Base-by-base conservation (phyloP, 2,113 vertebrate genomes). In the Onychostruthus taczanowskii region DNA sequence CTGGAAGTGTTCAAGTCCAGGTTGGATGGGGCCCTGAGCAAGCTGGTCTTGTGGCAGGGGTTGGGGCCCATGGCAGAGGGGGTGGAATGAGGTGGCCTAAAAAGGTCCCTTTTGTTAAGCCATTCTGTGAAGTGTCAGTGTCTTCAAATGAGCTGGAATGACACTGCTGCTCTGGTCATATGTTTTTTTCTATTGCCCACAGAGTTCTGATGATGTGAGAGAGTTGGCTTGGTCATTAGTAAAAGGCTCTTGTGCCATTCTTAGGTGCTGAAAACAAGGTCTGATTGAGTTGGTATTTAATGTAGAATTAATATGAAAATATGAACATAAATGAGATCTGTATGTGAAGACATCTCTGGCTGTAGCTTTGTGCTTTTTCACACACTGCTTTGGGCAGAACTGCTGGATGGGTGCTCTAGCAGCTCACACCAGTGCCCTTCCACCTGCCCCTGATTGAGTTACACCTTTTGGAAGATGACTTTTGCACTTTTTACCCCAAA, bases 391-490 rank as follows among this genome's bases (percentile, higher is more conserved):
- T 49, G 37, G 67, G 43, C 12, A 26, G 4, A 44, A 10, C 23
- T 59, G 31, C 47, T 12, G 21, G 28, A 2, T 35, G 72, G 28
- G 17, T 49, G 28, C 46, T 35, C 12, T 30, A n/a, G 84, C 46
- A 59, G 18, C 28, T 46, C 24, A 27, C 27, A 26, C 4, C 53
- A 30, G 28, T 39, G 43, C 10, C 46, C 19, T 39, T 73, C 7
- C 10, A 15, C 6, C 30, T 58, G 27, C 6, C 27, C 1, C 0
- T 30, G 3, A 7, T 0, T 44, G 5, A n/a, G 31, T 1, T 52
- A 1, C 4, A 9, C 10, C 9, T 7, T 56, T 39, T 31, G n/a
- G 58, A 61, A 44, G 26, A 44, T n/a, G 3, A 20, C 24, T 50
- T 59, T 7, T 61, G 55, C 24, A 11, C 0, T n/a, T 39, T 93